Conservation (phyloP, 2,888 invertebrate species). For the Ferdinandea cuprea region DNA sequence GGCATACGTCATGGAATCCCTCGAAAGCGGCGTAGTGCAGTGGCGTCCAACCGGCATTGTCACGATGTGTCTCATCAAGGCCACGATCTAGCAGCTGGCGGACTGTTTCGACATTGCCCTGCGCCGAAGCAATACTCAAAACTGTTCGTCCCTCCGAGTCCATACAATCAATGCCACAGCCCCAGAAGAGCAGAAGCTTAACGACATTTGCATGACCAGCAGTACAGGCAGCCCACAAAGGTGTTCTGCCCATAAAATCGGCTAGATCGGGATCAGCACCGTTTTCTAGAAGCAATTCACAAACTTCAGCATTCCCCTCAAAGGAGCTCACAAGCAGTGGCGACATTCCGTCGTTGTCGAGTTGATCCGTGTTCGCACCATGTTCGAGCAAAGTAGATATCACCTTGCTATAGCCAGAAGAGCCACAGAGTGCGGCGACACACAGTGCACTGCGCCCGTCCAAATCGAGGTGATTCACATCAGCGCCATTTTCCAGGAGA, state of each 20-base stretch:
- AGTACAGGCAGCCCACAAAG: conserved; percentile 96
- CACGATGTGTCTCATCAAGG: conserved; percentile 92
- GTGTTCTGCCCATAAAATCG: conserved; percentile 92
- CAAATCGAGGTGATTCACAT: conserved; percentile 93
- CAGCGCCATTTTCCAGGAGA: conserved; percentile 91
- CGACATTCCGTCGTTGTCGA: conserved; percentile 94
- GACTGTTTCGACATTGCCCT: conserved; percentile 94
- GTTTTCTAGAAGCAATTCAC: conserved; percentile 94
- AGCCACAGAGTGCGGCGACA: conserved; percentile 93
- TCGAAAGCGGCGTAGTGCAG: conserved; percentile 98
- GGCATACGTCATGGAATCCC: conserved; percentile 84
- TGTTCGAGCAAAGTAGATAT: conserved; percentile 90
- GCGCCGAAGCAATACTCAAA: conserved; percentile 92
- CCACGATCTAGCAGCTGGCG: conserved; percentile 94
- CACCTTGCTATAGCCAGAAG: conserved; percentile 88
- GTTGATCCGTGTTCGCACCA: conserved; percentile 91
- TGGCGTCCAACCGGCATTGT: conserved; percentile 98
- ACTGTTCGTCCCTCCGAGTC: conserved; percentile 97
- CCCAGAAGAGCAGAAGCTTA: conserved; percentile 95
- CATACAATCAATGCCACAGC: conserved; percentile 96
- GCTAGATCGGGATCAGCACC: conserved; percentile 96
- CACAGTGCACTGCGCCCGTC: conserved; percentile 94
- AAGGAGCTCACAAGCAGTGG: conserved; percentile 95
- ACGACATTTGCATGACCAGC: conserved; percentile 95
- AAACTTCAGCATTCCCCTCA: conserved; percentile 95